phyloP scores from a whole-genome alignment of 2,888 invertebrate genomes.

The Hemaris fuciformis region DNA sequence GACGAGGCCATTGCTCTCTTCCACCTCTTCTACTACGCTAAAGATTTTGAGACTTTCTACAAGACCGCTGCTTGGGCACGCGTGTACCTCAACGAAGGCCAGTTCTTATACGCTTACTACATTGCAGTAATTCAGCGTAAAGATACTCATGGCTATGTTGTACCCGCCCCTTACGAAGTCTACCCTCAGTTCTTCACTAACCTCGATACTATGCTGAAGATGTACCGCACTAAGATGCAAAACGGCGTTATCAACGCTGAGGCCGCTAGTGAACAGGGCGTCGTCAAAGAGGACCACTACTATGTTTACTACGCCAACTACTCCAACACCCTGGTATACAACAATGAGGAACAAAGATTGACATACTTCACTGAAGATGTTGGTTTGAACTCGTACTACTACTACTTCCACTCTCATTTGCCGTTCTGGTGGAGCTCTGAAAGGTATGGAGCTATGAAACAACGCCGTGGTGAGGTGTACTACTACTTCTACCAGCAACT shows the following conservation, averaged over 20 bases:
- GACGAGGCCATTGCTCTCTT: constrained; percentile 78
- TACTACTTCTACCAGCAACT: constrained; percentile 85
- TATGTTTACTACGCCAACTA: constrained; percentile 82
- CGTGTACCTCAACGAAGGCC: constrained; percentile 81
- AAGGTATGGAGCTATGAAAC: constrained; percentile 68
- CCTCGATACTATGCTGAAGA: constrained; percentile 74
- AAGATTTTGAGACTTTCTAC: constrained; percentile 83
- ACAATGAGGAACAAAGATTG: constrained; percentile 81
- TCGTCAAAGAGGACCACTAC: constrained; percentile 61
- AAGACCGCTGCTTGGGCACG: constrained; percentile 81
- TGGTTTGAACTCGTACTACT: constrained; percentile 85
- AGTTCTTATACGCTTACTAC: constrained; percentile 83
- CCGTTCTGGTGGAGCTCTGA: constrained; percentile 84
- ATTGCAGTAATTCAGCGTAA: constrained; percentile 82
- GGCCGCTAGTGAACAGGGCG: constrained; percentile 55
- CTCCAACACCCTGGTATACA: constrained; percentile 73
- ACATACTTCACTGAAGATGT: constrained; percentile 87
- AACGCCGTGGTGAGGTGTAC: constrained; percentile 84
- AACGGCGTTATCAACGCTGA: constrained; percentile 48
- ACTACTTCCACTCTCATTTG: constrained; percentile 82
- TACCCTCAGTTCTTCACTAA: constrained; percentile 84
- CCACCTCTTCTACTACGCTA: constrained; percentile 81
- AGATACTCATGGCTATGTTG: constrained; percentile 79
- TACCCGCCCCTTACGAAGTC: constrained; percentile 86
- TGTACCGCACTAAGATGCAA: constrained; percentile 68